Evolutionary conservation across 2,113 vertebrate genomes (phyloP), one percentile per base, ranked within the genome.

Genomic region (Origma solitaria): DNA sequence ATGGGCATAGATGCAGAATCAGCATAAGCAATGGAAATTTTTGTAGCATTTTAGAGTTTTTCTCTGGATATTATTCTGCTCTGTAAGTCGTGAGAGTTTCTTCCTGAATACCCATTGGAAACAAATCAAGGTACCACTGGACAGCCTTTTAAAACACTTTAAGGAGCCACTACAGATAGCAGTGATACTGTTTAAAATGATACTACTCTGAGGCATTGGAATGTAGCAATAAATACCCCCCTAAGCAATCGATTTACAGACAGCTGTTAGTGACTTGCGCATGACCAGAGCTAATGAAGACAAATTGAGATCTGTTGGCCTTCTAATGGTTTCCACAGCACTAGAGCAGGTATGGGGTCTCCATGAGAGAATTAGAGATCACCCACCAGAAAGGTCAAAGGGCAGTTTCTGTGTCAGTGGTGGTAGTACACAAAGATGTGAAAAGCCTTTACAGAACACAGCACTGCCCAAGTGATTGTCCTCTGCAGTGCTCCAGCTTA

Each of bases 141-240:
- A 13, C 6, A 45, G 33, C 22, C 53, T 68, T 68, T 57, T 40
- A 10, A 18, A 65, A 23, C 6, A 35, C 15, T 22, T 77, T 17
- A 77, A 66, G 60, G 42, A 68, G 22, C 13, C 10, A 20, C 20
- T 33, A 1, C 0, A 0, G 30, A 1, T 3, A n/a, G 16, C 2
- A 45, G 6, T 42, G 22, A n/a, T 58, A 9, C 10, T 75, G 7
- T 86, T 53, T 78, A 8, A 66, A 42, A 37, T 37, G 3, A 3
- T 79, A 10, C 40, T 73, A 28, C 10, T 44, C 23, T 31, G 44
- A 56, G 56, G 15, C 7, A 7, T 45, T 49, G 65, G 45, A 61
- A 40, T 38, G 15, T 11, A 35, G 45, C 21, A 53, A 19, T 49
- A 31, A 72, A 23, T 2, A 31, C 9, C 7, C 76, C 53, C 14